Evolutionary conservation across 2,888 invertebrate genomes (phyloP).

Genomic region (Phyto melanocephala): DNA sequence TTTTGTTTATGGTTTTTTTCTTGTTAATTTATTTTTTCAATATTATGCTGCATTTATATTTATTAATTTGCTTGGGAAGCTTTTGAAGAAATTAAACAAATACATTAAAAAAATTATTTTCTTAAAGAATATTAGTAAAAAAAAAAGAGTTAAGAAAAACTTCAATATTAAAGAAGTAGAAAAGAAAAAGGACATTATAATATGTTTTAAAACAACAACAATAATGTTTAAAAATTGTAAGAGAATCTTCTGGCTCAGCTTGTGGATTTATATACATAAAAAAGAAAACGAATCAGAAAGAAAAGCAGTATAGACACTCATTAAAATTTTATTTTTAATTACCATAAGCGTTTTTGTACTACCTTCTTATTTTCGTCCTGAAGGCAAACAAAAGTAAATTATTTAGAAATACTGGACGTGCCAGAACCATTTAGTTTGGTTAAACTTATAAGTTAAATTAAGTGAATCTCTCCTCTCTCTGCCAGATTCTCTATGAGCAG

Average conservation of each 20-base stretch:
- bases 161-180: neutral
- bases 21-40: neutral
- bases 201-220: constrained; percentile 8
- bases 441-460: neutral
- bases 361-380: neutral
- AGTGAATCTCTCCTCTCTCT: constrained; percentile 18
- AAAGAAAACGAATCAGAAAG: neutral
- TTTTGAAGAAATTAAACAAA: constrained; percentile 19
- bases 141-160: constrained; percentile 3
- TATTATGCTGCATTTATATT: constrained; percentile 11
- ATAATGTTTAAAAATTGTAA: constrained; percentile 8
- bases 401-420: constrained; percentile 7
- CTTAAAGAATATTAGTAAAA: neutral
- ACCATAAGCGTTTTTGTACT: constrained; percentile 38
- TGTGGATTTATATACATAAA: neutral
- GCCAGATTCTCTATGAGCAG: neutral
- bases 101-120: no score
- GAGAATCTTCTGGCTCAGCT: neutral
- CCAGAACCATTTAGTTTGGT: no score
- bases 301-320: constrained; percentile 31
- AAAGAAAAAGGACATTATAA: constrained; percentile 16
- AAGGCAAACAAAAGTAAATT: constrained; percentile 8
- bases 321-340: constrained; percentile 55
- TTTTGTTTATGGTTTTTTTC: no score
- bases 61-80: constrained; percentile 29